These are phyloP conservation scores for Paralichthys olivaceus DNA, from an alignment of 2,113 vertebrate species.

Conservation along the genomic window DNA sequence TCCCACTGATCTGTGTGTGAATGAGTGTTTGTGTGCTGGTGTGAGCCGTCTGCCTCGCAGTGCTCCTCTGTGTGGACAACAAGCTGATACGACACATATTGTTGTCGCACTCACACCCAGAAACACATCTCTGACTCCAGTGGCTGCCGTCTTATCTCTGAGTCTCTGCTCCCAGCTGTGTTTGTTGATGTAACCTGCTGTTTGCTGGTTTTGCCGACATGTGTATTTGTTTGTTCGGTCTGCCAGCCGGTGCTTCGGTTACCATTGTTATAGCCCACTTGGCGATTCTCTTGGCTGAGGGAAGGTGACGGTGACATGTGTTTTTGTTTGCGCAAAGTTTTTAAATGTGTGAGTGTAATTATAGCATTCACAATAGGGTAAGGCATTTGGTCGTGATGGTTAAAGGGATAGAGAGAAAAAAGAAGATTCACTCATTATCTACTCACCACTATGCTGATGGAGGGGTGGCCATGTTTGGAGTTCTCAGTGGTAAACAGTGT, in stretches of 20 bases:
- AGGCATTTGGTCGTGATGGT: too few relatives aligned
- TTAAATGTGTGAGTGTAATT: not conserved
- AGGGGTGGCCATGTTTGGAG: too few relatives aligned
- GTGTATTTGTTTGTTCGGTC: constrained; percentile 41
- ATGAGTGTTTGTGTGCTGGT: constrained; percentile 15
- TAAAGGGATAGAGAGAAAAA: too few relatives aligned
- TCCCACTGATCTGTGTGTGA: constrained; percentile 26
- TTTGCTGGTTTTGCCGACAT: constrained; percentile 55
- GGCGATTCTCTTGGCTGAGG: not conserved
- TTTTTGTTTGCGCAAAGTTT: not conserved
- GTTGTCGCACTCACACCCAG: constrained; percentile 32
- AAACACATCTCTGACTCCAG: constrained; percentile 42
- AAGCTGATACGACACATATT: constrained; percentile 33
- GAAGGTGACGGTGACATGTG: not conserved
- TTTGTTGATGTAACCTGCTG: constrained; percentile 49
- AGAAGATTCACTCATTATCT: too few relatives aligned
- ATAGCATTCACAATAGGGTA: not conserved
- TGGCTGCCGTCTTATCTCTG: constrained; percentile 30
- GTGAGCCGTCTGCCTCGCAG: constrained; percentile 34
- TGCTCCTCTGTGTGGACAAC: constrained; percentile 32
- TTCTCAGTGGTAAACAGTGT: too few relatives aligned
- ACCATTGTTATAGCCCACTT: constrained; percentile 10
- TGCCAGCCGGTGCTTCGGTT: constrained; percentile 14
- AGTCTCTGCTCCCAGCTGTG: constrained; percentile 39
- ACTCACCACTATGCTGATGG: too few relatives aligned